These are phyloP conservation scores for Orthochromis malagaraziensis DNA, from an alignment of 2,113 vertebrate species.

Conservation along the genomic window DNA sequence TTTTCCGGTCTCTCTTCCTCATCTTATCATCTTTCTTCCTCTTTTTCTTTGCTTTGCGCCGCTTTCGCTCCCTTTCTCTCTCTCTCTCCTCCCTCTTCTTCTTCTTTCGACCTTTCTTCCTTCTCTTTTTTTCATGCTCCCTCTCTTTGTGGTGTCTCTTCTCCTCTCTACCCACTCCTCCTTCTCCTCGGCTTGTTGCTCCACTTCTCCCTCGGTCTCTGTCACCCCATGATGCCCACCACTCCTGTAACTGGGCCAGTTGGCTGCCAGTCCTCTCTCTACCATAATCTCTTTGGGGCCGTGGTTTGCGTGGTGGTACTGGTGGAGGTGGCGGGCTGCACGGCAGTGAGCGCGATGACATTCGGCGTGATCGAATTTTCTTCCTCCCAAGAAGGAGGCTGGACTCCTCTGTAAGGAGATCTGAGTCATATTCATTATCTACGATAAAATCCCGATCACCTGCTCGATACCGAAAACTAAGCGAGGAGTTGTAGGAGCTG, in stretches of 20 bases:
- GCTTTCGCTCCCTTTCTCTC: conserved; percentile 67
- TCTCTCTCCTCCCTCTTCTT: conserved; percentile 72
- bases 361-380: conserved; percentile 62
- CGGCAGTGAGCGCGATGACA: conserved; percentile 71
- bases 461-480: conserved; percentile 69
- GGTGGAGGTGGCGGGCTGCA: conserved; percentile 75
- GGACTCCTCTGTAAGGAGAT: conserved; percentile 72
- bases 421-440: conserved; percentile 67
- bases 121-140: conserved; percentile 67
- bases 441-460: conserved; percentile 44
- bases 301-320: conserved; percentile 72
- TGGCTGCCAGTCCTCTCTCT: conserved; percentile 65
- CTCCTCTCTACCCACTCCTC: conserved; percentile 41
- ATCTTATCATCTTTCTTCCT: conserved; percentile 68
- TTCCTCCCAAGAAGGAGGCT: conserved; percentile 69
- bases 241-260: conserved; percentile 73
- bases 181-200: background rate
- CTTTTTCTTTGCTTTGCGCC: conserved; percentile 73
- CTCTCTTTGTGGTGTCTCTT: conserved; percentile 70
- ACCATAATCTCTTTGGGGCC: conserved; percentile 46
- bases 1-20: conserved; percentile 56
- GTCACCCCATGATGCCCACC: conserved; percentile 75
- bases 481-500: conserved; percentile 69
- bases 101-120: conserved; percentile 73
- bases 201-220: conserved; percentile 49